These are phyloP conservation scores for Neofelis nebulosa DNA, from an alignment of 2,113 vertebrate genomes.

Conservation along the genomic window DNA sequence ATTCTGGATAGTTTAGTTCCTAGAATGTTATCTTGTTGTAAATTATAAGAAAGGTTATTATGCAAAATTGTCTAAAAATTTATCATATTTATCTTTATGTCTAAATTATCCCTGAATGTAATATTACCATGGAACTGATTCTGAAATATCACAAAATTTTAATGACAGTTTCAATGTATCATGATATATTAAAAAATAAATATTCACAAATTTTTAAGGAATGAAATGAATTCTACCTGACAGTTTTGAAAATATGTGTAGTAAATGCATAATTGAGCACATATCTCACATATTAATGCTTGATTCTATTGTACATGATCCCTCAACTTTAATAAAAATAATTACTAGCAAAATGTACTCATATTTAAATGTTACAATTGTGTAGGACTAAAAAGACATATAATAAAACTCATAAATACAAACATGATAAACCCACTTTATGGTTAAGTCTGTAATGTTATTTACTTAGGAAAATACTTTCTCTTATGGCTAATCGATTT, in stretches of 20 bases:
- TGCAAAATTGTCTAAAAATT: neutral
- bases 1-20: neutral
- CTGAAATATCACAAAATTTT: neutral
- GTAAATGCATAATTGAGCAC: neutral
- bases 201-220: neutral
- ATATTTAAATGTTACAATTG: neutral
- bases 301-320: neutral
- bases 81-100: neutral
- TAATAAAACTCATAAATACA: neutral
- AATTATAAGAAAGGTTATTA: neutral
- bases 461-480: neutral
- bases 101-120: neutral
- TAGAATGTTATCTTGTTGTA: neutral
- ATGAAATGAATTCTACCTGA: neutral
- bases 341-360: neutral
- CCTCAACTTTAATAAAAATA: neutral
- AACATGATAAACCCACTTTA: neutral
- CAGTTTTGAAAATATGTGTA: neutral
- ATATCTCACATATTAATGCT: neutral
- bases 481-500: neutral
- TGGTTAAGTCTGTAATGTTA: neutral
- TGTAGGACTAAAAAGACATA: neutral
- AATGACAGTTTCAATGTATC: neutral
- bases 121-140: neutral
- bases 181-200: neutral